A percentile compares a stretch with the other conserved stretches of the same genome.
phyloP scores from a whole-genome alignment of 2,113 vertebrate species.

The Eretmochelys imbricata region DNA sequence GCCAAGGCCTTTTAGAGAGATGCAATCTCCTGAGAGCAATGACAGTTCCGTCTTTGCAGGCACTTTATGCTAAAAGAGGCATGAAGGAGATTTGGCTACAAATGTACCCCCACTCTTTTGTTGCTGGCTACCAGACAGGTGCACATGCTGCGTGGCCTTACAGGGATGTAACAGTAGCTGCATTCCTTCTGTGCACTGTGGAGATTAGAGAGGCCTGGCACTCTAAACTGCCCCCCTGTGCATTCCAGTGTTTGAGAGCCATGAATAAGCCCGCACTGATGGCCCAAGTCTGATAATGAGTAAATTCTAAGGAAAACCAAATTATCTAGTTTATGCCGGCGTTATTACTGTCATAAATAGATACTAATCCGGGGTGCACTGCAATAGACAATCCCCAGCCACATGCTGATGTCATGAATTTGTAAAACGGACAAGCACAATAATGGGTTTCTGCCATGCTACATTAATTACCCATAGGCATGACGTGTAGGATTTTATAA shows the following conservation, averaged over 20 bases:
- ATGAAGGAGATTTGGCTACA: neutral
- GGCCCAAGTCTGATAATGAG: neutral
- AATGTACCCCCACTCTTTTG: neutral
- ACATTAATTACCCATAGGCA: conserved; percentile 35
- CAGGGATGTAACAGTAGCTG: neutral
- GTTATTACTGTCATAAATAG: conserved; percentile 30
- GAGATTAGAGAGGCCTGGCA: neutral
- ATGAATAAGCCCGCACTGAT: conserved; percentile 11
- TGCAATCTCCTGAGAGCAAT: neutral
- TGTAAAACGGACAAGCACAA: conserved; percentile 11
- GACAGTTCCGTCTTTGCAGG: neutral
- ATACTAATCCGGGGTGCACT: conserved; percentile 14
- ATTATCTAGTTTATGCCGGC: conserved; percentile 39
- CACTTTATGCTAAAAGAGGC: neutral
- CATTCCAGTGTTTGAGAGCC: neutral
- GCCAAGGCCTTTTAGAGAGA: neutral
- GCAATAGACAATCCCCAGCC: conserved; percentile 8
- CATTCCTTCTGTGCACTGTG: neutral
- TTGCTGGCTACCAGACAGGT: neutral
- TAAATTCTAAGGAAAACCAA: conserved; percentile 5
- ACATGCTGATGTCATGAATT: conserved; percentile 42
- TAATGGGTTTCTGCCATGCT: neutral
- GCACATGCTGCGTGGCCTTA: fast-evolving
- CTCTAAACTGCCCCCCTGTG: neutral
- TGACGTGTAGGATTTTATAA: neutral